A percentile compares a stretch with the other conserved stretches of the same genome.
Evolutionary conservation across 2,797 vertebrate genomes (phyloP).

Genomic region (Ammospiza maritima): DNA sequence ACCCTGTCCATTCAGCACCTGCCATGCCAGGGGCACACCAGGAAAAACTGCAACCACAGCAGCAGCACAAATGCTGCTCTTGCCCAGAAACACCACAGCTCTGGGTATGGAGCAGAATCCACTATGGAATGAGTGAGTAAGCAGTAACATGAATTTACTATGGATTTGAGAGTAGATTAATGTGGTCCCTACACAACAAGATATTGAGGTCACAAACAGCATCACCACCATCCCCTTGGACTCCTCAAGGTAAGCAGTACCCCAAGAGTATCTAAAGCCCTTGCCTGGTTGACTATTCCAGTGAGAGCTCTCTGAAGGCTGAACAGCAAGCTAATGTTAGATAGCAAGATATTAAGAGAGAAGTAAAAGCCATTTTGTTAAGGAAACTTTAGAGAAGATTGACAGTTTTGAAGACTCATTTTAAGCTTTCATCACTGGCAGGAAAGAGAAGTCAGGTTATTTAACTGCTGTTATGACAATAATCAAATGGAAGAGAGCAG

Average conservation of each 20-base stretch:
- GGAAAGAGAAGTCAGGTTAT: not conserved
- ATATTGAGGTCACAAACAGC: not conserved
- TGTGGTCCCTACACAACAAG: not conserved
- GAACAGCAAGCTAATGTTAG: not conserved
- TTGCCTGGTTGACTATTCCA: not conserved
- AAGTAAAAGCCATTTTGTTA: not conserved
- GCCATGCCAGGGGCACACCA: not conserved
- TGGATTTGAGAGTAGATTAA: not conserved
- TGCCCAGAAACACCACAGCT: not conserved
- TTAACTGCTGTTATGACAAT: not conserved
- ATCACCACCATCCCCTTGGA: not conserved
- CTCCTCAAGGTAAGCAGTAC: not conserved
- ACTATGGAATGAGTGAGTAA: not conserved
- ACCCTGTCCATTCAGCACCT: not conserved
- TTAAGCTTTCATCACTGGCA: not conserved
- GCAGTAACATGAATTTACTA: not conserved
- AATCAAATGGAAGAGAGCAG: conserved; percentile 21
- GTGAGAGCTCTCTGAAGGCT: not conserved
- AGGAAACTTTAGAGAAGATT: not conserved
- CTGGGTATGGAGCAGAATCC: not conserved
- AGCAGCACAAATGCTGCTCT: not conserved
- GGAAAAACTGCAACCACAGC: not conserved
- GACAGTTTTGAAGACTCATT: not conserved
- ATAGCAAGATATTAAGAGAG: not conserved
- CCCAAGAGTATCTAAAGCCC: not conserved